Conservation (phyloP, 2,113 vertebrate species). For the Phaetusa simplex region DNA sequence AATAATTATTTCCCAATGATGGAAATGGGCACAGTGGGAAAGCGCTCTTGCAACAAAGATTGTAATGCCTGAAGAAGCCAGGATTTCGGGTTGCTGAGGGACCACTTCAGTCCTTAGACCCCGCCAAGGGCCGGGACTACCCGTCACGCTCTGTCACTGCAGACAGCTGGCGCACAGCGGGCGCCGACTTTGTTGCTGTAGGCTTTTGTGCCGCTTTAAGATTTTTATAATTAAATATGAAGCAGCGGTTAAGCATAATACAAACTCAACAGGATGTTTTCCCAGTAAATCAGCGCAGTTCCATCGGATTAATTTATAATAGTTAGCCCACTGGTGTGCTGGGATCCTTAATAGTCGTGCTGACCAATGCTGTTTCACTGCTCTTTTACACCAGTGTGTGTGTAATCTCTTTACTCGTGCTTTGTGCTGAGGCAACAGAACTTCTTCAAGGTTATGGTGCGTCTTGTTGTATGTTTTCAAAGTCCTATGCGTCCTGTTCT, state of each 20-base stretch:
- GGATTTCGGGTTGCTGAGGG: neutral
- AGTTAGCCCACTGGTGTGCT: neutral
- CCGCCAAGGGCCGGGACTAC: neutral
- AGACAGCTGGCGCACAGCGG: constrained; percentile 41
- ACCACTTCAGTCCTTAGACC: neutral
- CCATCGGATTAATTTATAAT: neutral
- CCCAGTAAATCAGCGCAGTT: neutral
- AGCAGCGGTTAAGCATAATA: neutral
- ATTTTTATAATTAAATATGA: constrained; percentile 34
- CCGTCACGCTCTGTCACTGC: constrained; percentile 1
- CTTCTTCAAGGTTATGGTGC: neutral
- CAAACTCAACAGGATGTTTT: neutral
- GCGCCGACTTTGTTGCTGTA: neutral
- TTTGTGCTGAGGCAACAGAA: neutral
- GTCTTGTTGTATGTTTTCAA: neutral
- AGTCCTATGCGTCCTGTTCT: neutral
- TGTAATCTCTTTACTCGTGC: neutral
- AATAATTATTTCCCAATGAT: neutral
- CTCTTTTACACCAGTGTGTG: neutral
- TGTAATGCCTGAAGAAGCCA: neutral
- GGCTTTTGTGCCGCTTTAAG: constrained; percentile 31
- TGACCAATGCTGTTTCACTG: neutral
- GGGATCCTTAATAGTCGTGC: neutral
- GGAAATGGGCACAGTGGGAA: neutral
- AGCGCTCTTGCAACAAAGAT: neutral